Evolutionary conservation across 2,797 vertebrate species (phyloP).

Genomic region (Anguilla obscura): DNA sequence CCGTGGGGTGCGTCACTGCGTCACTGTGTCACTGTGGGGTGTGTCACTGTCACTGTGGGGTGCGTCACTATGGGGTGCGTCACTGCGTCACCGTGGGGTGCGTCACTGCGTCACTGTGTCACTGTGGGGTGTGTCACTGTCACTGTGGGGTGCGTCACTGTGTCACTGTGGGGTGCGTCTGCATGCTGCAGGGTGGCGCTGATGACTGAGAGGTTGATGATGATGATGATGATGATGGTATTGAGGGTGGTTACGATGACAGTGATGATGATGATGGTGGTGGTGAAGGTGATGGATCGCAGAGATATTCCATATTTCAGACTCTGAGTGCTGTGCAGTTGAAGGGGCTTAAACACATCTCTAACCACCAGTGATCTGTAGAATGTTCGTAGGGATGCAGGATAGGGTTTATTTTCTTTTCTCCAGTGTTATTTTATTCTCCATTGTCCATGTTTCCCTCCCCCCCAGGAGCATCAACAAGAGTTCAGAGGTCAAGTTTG

Average conservation of each 20-base stretch:
- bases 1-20: too few species aligned
- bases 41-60: too few species aligned
- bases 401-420: background rate
- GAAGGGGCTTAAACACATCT: background rate
- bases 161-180: too few species aligned
- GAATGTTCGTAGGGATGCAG: background rate
- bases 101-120: too few species aligned
- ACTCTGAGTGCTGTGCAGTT: background rate
- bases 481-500: constrained; percentile 83
- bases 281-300: background rate
- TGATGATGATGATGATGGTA: background rate
- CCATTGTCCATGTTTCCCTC: constrained; percentile 59
- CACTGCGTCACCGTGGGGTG: too few species aligned
- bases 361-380: background rate
- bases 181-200: too few species aligned
- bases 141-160: too few species aligned
- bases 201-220: too few species aligned
- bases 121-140: too few species aligned
- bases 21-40: too few species aligned
- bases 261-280: background rate
- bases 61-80: too few species aligned
- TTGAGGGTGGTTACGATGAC: too few species aligned
- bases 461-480: constrained; percentile 82
- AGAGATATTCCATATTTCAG: background rate
- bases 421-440: background rate